Conservation (phyloP, 2,797 vertebrate species). For the Choloepus didactylus region DNA sequence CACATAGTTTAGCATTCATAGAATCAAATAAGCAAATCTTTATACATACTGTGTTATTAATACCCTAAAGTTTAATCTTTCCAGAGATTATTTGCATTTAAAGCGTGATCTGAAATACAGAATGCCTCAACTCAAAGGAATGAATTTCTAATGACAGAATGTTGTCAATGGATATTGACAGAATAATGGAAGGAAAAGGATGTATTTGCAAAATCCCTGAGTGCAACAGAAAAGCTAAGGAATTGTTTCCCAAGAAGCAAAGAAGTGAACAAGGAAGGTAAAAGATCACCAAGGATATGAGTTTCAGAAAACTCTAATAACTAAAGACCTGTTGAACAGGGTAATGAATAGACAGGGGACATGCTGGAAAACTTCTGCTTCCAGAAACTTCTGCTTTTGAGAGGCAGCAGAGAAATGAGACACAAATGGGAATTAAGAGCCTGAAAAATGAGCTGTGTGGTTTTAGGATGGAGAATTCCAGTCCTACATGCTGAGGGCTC, state of each 20-base stretch:
- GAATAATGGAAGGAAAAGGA: not conserved
- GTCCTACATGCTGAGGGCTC: not conserved
- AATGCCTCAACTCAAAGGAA: not conserved
- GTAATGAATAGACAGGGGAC: not conserved
- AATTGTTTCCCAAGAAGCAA: not conserved
- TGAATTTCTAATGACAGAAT: no score
- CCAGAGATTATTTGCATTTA: no score
- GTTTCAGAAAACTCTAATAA: not conserved
- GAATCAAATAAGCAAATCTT: not conserved
- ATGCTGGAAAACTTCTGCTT: not conserved
- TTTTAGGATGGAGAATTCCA: no score
- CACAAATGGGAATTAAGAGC: no score
- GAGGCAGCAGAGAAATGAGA: not conserved
- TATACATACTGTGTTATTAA: rapidly evolving
- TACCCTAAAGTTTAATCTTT: no score
- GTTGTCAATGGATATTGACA: not conserved
- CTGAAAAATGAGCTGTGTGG: not conserved
- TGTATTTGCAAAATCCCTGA: not conserved
- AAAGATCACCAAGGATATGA: not conserved
- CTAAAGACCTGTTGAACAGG: not conserved
- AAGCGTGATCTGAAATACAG: no score
- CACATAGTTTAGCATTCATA: not conserved
- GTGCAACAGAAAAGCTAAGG: no score
- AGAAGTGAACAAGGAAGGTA: not conserved
- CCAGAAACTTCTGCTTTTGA: not conserved